Conservation (phyloP, 2,113 vertebrate genomes). For the Pedionomus torquatus region DNA sequence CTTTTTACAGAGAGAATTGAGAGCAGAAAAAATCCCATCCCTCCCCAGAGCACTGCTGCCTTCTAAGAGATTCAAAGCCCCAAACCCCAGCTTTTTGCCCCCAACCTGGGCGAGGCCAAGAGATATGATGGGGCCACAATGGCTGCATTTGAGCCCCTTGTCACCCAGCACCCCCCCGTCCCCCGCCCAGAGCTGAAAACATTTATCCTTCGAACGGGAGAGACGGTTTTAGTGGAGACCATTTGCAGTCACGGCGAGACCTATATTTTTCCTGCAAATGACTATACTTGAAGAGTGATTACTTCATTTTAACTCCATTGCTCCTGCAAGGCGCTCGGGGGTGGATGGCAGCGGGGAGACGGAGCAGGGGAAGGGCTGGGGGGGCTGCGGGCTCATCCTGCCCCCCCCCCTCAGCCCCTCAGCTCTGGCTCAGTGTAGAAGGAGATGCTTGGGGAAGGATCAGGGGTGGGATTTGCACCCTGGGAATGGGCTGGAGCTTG, state of each 20-base stretch:
- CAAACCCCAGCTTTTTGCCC: neutral
- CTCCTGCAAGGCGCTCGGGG: neutral
- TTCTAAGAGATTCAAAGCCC: neutral
- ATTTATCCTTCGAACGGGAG: neutral
- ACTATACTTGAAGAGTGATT: slow-evolving; percentile 46
- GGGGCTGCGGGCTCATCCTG: neutral
- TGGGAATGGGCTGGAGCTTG: neutral
- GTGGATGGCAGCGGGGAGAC: neutral
- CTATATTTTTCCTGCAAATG: slow-evolving; percentile 52
- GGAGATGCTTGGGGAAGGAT: neutral
- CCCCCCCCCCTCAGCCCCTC: too few relatives aligned
- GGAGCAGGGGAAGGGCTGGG: neutral
- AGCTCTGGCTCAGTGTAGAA: neutral
- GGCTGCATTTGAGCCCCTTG: neutral
- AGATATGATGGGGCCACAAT: fast-evolving
- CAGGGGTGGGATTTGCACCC: neutral
- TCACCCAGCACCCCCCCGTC: neutral
- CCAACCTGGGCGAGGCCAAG: neutral
- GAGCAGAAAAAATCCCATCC: neutral
- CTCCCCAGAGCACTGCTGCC: neutral
- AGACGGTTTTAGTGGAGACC: neutral
- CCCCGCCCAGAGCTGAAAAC: neutral
- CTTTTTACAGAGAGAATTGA: neutral
- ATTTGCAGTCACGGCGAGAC: slow-evolving; percentile 25
- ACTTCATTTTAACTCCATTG: slow-evolving; percentile 55